Evolutionary conservation across 2,797 vertebrate genomes (phyloP).

Genomic region (Xenentodon cancila): DNA sequence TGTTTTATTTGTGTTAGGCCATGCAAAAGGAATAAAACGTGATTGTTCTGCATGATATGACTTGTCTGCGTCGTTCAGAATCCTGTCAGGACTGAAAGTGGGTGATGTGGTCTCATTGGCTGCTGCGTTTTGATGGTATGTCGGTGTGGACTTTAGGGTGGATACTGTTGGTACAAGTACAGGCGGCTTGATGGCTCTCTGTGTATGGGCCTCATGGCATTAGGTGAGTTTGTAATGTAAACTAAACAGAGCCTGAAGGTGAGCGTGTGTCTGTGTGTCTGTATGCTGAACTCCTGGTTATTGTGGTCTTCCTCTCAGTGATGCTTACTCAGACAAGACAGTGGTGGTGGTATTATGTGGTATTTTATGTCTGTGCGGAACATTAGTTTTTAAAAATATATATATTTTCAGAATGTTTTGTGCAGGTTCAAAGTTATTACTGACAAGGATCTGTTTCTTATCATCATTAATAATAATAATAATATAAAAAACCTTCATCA

Average conservation of each 20-base stretch:
- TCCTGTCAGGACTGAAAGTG: background rate
- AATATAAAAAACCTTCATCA: background rate
- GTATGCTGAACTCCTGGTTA: background rate
- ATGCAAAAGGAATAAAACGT: constrained; percentile 27
- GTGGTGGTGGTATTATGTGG: too few relatives aligned
- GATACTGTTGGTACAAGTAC: constrained; percentile 28
- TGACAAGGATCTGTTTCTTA: background rate
- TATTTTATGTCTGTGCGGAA: too few relatives aligned
- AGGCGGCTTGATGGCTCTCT: constrained; percentile 29
- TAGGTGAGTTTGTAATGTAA: constrained; percentile 33
- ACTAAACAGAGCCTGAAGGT: constrained; percentile 10
- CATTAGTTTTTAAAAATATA: background rate
- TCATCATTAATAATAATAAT: background rate
- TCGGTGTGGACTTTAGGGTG: constrained; percentile 36
- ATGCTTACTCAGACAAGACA: too few relatives aligned
- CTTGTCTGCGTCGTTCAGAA: constrained; percentile 31
- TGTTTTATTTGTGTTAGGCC: constrained; percentile 3
- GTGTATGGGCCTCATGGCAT: constrained; percentile 20
- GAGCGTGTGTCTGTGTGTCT: constrained; percentile 1
- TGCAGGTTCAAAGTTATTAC: background rate
- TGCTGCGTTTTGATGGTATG: constrained; percentile 35
- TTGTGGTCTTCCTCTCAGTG: background rate
- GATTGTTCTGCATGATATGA: constrained; percentile 29
- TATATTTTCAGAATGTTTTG: too few relatives aligned
- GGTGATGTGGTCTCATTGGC: constrained; percentile 42